These are phyloP conservation scores for Selenia dentaria DNA, from an alignment of 2,888 invertebrate genomes.

Conservation along the genomic window DNA sequence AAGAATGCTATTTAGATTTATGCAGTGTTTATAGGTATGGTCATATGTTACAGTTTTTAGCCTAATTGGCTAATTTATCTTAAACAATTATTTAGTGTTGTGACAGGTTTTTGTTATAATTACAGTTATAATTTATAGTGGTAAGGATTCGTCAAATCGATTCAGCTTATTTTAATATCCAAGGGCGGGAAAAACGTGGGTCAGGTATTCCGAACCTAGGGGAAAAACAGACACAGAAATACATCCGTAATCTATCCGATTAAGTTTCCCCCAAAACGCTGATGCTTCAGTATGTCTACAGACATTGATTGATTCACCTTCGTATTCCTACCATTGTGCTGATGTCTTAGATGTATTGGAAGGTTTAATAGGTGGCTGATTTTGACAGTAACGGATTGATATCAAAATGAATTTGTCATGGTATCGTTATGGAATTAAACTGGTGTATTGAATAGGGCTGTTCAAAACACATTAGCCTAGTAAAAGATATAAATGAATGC, in stretches of 20 bases:
- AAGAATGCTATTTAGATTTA: too few species aligned
- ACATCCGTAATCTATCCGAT: conserved; percentile 1
- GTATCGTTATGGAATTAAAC: conserved; percentile 5
- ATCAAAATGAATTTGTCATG: conserved; percentile 17
- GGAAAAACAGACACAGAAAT: background rate
- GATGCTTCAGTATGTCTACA: conserved; percentile 4
- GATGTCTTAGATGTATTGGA: conserved; percentile 3
- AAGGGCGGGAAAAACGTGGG: background rate
- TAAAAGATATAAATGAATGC: too few species aligned
- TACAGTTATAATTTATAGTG: too few species aligned
- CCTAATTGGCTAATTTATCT: too few species aligned
- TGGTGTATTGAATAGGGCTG: conserved; percentile 3
- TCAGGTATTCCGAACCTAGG: background rate
- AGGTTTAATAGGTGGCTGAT: conserved; percentile 14
- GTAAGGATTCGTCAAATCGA: background rate
- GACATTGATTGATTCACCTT: conserved; percentile 27
- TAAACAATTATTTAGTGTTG: too few species aligned
- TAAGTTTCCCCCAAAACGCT: conserved; percentile 13
- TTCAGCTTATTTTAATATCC: background rate
- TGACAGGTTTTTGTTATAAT: too few species aligned
- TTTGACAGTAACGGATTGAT: conserved; percentile 22
- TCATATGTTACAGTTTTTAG: too few species aligned
- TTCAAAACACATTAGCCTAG: background rate
- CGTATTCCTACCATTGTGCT: conserved; percentile 14
- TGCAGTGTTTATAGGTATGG: too few species aligned